phyloP scores from a whole-genome alignment of 1,140 invertebrate species.

The Cydia splendana region DNA sequence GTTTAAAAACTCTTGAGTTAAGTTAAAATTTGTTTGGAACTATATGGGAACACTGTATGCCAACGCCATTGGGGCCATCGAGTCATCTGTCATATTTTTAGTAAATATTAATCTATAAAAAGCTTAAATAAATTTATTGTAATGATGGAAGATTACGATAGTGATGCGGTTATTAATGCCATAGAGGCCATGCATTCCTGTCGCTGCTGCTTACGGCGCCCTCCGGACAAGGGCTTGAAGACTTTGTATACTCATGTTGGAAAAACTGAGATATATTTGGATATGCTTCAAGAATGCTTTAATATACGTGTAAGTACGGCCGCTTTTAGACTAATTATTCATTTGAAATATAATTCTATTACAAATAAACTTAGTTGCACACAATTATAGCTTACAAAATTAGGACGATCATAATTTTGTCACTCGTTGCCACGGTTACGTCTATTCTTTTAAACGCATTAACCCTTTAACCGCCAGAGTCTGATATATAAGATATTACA shows the following conservation, averaged over 20 bases:
- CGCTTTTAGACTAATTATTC: neutral
- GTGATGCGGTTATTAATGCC: neutral
- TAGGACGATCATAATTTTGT: neutral
- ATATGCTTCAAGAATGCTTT: slow-evolving; percentile 9
- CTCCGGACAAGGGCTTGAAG: slow-evolving; percentile 9
- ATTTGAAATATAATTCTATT: neutral
- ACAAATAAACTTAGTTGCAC: neutral
- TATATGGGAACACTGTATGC: neutral
- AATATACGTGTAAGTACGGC: neutral
- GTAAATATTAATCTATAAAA: too few relatives aligned
- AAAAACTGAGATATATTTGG: slow-evolving; percentile 7
- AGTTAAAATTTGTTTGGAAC: neutral
- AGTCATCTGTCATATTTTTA: neutral
- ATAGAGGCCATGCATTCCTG: neutral
- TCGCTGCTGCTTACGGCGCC: slow-evolving; percentile 1
- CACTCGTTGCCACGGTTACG: neutral
- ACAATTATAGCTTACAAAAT: neutral
- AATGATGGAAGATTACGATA: slow-evolving; percentile 11
- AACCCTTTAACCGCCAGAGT: neutral
- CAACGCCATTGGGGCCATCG: neutral
- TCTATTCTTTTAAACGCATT: neutral
- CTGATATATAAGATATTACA: too few relatives aligned
- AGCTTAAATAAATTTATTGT: neutral
- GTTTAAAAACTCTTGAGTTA: too few relatives aligned
- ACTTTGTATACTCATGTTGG: neutral